Evolutionary conservation across 1,140 invertebrate genomes (phyloP), one percentile per base, ranked within the genome.

Genomic region (Rhynchophorus ferrugineus): DNA sequence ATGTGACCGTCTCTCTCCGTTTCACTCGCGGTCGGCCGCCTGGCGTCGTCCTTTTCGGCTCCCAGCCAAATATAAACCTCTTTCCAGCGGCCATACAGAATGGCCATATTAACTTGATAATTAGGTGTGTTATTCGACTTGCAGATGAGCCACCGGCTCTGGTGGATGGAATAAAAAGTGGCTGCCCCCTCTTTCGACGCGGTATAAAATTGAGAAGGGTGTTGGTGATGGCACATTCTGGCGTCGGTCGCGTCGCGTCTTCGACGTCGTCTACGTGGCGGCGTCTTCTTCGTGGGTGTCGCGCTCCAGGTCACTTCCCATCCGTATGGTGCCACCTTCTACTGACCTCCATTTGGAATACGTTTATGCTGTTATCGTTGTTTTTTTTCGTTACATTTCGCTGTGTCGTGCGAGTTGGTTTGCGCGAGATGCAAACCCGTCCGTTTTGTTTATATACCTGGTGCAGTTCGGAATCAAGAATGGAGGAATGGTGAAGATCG

Each of bases 41-140:
- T 50, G 50, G 56, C 49, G 49, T 57, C 64, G 60, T 61, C 62
- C 51, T 58, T 59, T 57, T 63, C 61, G 38, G 51, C 56, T 56
- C 57, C 52, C 56, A 61, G 56, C 60, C 65, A 62, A 65, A 63
- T 69, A 65, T 65, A 67, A 67, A 69, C 71, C 69, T 69, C 67
- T 68, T 67, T 66, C 66, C 64, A 62, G 59, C 63, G 62, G 62
- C 66, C 62, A 67, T 66, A 67, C 77, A 78, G 76, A 80, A 80
- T 79, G 76, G 77, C 82, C 83, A 84, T 85, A 85, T 85, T 84
- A 85, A 85, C 83, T 85, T 86, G 82, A 85, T 86, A 86, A 86
- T 86, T 86, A 86, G 83, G 78, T 83, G 78, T 81, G 83, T 84
- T 85, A 85, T 86, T 84, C 79, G 83, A 86, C 83, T 86, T 86